Evolutionary conservation across 2,797 vertebrate species (phyloP), one percentile per base, ranked within the genome.

Genomic region (Falco novaeseelandiae): DNA sequence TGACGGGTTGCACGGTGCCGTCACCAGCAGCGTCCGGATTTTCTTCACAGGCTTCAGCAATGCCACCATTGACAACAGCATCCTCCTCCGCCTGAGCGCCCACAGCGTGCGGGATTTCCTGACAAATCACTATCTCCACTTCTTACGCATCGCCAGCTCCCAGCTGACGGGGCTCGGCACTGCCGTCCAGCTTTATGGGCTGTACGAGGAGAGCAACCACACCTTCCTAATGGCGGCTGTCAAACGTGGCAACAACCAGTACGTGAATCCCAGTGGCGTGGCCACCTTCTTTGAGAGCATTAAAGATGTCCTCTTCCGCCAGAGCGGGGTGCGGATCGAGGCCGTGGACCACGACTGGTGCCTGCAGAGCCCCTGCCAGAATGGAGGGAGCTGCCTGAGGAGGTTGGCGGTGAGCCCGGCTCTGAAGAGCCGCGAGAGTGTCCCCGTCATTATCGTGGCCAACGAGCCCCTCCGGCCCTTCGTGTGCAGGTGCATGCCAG

Each of bases 221-320:
- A 99, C 99, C 12, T 99, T 99, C 93, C 95, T 99, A 44, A 98
- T 99, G 99, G 99, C 98, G 1, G 99, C 99, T 5, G 95, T 99
- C 93, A 99, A 98, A 97, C 98, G 99, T 2, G 96, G 97, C 94
- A 98, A 97, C 17, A 99, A 98, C 92, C 99, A 99, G 95, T 99
- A 99, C 5, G 98, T 99, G 61, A 99, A 98, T 93, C 99, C 99
- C 92, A 99, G 99, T 0, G 99, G 99, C 0, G 99, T 99, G 63
- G 99, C 99, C 85, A 99, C 99, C 90, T 99, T 99, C 98, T 99
- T 99, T 0, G 99, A 99, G 97, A 99, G 99, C 98, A 99, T 99
- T 97, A 99, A 99, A 97, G 99, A 99, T 51, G 95, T 99, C 86
- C 98, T 99, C 55, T 98, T 99, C 92, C 98, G 99, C 54, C 99